phyloP scores from a whole-genome alignment of 2,888 invertebrate species.

The Pristionchus exspectatus region DNA sequence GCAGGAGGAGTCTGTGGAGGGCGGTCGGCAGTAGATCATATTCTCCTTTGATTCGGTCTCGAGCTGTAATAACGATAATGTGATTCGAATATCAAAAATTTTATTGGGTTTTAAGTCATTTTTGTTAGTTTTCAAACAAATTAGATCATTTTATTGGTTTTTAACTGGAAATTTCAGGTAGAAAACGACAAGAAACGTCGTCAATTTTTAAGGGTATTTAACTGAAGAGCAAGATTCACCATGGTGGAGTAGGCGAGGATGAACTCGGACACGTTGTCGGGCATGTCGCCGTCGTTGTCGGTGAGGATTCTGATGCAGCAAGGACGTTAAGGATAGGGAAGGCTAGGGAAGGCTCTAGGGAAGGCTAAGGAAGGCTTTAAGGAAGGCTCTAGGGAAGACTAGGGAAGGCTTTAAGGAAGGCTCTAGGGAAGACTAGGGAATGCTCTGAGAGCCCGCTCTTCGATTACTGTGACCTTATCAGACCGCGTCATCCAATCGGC shows the following conservation, averaged over 20 bases:
- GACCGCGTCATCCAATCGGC: background rate
- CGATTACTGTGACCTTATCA: background rate
- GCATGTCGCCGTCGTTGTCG: slow-evolving; percentile 68
- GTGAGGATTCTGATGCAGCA: slow-evolving; percentile 14
- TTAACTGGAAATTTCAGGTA: too few species aligned
- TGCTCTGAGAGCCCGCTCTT: background rate
- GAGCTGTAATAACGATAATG: background rate
- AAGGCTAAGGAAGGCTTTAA: too few species aligned
- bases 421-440: background rate
- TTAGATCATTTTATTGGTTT: too few species aligned
- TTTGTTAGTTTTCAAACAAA: too few species aligned
- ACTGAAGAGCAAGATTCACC: slow-evolving; percentile 56
- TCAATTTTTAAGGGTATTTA: too few species aligned
- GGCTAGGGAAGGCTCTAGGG: too few species aligned
- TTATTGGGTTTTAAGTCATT: too few species aligned
- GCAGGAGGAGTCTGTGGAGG: slow-evolving; percentile 67
- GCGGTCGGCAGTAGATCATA: slow-evolving; percentile 59
- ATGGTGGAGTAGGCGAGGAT: slow-evolving; percentile 77
- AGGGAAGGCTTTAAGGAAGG: too few species aligned
- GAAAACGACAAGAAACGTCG: too few species aligned
- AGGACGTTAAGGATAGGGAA: too few species aligned
- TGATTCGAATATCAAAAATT: too few species aligned
- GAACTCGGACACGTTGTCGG: slow-evolving; percentile 78
- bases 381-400: too few species aligned
- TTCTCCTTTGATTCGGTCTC: slow-evolving; percentile 53